These are phyloP conservation scores for Crotalus tigris DNA, from an alignment of 2,113 vertebrate species.

Conservation along the genomic window DNA sequence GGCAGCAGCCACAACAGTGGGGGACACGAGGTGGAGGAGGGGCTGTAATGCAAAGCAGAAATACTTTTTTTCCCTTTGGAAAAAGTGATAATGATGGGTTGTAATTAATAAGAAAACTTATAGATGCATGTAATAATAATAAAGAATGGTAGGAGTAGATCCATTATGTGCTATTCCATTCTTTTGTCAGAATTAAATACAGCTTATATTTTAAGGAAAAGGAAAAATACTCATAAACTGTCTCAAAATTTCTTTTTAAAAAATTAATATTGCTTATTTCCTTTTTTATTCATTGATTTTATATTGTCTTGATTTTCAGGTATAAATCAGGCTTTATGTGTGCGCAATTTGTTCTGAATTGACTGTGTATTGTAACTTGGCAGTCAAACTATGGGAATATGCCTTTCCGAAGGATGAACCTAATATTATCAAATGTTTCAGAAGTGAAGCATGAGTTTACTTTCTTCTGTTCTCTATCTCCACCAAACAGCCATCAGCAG, in stretches of 20 bases:
- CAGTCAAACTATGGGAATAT: background rate
- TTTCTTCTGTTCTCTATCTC: background rate
- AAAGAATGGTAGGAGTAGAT: background rate
- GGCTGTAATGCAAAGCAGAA: background rate
- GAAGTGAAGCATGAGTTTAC: background rate
- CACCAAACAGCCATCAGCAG: background rate
- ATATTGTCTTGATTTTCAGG: background rate
- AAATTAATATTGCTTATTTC: background rate
- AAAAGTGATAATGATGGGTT: too few species aligned
- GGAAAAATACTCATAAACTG: background rate
- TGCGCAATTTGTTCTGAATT: too few species aligned
- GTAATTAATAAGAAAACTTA: too few species aligned
- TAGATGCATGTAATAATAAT: too few species aligned
- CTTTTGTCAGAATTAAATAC: background rate
- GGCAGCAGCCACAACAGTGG: background rate
- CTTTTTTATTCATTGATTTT: background rate
- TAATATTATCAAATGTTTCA: background rate
- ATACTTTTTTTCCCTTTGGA: background rate
- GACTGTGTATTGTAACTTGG: background rate
- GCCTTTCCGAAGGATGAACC: background rate
- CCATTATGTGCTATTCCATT: background rate
- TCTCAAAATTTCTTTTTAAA: background rate
- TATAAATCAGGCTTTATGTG: background rate
- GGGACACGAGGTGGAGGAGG: background rate
- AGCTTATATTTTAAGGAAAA: background rate